Conservation (phyloP, 1,140 invertebrate species). For the Platorchestia sp. region DNA sequence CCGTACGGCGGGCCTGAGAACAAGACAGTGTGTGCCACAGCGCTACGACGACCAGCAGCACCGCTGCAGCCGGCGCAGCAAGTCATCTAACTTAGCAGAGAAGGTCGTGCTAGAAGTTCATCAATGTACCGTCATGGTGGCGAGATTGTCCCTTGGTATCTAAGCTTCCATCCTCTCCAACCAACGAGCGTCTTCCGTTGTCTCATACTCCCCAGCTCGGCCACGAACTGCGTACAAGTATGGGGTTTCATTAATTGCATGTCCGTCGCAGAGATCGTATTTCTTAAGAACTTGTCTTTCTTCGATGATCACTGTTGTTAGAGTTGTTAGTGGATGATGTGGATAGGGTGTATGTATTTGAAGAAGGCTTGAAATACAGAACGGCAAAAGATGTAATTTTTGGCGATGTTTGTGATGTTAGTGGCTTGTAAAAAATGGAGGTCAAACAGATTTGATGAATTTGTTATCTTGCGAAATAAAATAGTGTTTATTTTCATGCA, state of each 20-base stretch:
- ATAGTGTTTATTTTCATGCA: too few relatives aligned
- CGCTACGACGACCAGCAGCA: neutral
- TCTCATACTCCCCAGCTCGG: neutral
- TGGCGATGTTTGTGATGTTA: neutral
- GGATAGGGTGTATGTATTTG: neutral
- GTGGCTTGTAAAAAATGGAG: neutral
- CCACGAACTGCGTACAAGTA: neutral
- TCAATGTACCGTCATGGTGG: conserved; percentile 8
- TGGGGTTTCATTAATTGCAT: neutral
- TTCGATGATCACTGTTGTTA: neutral
- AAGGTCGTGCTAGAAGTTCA: conserved; percentile 14
- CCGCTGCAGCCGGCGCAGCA: neutral
- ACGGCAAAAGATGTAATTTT: too few relatives aligned
- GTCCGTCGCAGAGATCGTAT: neutral
- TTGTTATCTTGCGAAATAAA: too few relatives aligned
- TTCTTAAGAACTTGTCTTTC: neutral
- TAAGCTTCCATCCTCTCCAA: neutral
- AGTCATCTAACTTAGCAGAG: conserved; percentile 28
- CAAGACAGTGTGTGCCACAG: neutral
- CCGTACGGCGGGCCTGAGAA: neutral
- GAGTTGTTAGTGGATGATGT: neutral
- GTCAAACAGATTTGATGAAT: neutral
- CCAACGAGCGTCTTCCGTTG: neutral
- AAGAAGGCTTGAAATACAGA: too few relatives aligned
- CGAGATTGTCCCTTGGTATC: neutral